Percentiles rank a stretch among this genome's conserved stretches.
Evolutionary conservation across 2,888 invertebrate species (phyloP).

Genomic region (Germaria angustata): DNA sequence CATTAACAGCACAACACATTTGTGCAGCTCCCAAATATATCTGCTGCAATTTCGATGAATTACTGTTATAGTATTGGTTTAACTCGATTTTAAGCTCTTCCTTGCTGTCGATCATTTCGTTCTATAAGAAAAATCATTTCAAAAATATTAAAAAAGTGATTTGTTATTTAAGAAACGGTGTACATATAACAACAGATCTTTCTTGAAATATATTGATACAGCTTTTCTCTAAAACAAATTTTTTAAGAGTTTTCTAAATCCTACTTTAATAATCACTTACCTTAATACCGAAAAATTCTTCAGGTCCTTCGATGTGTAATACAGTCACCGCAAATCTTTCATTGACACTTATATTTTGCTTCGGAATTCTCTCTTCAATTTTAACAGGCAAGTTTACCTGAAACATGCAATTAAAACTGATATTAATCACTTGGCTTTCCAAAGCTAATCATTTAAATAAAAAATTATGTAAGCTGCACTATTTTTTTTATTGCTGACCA

Average conservation of each 20-base stretch:
- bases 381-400: constrained; percentile 67
- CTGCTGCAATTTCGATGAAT: constrained; percentile 68
- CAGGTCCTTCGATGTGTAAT: constrained; percentile 83
- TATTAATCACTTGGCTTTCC: too few species aligned
- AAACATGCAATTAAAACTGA: constrained; percentile 28
- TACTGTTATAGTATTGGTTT: constrained; percentile 62
- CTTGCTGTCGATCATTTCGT: constrained; percentile 64
- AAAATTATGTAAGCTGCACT: too few species aligned
- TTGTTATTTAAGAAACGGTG: too few species aligned
- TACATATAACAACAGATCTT: too few species aligned
- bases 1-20: constrained; percentile 73
- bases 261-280: constrained; percentile 76
- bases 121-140: constrained; percentile 60
- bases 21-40: constrained; percentile 74
- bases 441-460: too few species aligned
- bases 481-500: too few species aligned
- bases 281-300: constrained; percentile 85
- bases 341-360: constrained; percentile 67
- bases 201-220: too few species aligned
- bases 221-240: too few species aligned
- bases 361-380: constrained; percentile 69
- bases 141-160: too few species aligned
- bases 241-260: background rate
- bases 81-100: constrained; percentile 65
- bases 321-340: constrained; percentile 81